These are phyloP conservation scores for Scaptomyza pallida DNA, from an alignment of 1,140 invertebrate genomes.

Conservation along the genomic window DNA sequence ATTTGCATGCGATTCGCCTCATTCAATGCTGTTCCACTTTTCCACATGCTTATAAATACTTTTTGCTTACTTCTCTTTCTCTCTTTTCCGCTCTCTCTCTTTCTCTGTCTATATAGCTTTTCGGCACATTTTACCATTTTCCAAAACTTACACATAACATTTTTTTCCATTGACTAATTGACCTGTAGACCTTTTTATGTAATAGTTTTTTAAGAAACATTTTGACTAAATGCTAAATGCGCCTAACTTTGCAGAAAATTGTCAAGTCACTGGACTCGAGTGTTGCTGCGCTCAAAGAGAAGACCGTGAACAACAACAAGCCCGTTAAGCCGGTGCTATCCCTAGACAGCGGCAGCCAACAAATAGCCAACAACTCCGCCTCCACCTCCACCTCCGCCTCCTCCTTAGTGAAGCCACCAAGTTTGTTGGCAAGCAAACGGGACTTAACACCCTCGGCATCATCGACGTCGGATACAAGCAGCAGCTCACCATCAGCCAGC, in stretches of 20 bases:
- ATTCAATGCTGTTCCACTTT: slow-evolving; percentile 44
- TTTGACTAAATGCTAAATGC: slow-evolving; percentile 26
- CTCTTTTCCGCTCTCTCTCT: background rate
- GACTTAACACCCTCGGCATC: slow-evolving; percentile 70
- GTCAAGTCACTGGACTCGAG: slow-evolving; percentile 80
- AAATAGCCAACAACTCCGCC: background rate
- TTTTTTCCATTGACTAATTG: slow-evolving; percentile 64
- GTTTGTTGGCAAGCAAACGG: slow-evolving; percentile 54
- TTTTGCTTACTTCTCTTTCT: slow-evolving; percentile 11
- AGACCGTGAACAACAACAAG: slow-evolving; percentile 81
- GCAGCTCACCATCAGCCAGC: slow-evolving; percentile 57
- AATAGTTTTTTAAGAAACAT: slow-evolving; percentile 22
- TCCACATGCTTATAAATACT: slow-evolving; percentile 40
- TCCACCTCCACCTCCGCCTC: background rate
- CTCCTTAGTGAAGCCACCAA: slow-evolving; percentile 44
- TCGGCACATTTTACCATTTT: slow-evolving; percentile 42
- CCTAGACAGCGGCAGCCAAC: slow-evolving; percentile 53
- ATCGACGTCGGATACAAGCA: slow-evolving; percentile 60
- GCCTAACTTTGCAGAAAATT: slow-evolving; percentile 71
- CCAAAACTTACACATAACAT: slow-evolving; percentile 23
- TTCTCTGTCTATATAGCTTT: slow-evolving; percentile 6
- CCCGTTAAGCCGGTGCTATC: slow-evolving; percentile 78
- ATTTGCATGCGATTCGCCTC: slow-evolving; percentile 53
- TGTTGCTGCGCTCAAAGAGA: slow-evolving; percentile 62
- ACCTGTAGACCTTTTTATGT: slow-evolving; percentile 21